A percentile compares a stretch with the other conserved stretches of the same genome.
Conservation (phyloP, 2,888 invertebrate species). For the Creontiades dilutus region DNA sequence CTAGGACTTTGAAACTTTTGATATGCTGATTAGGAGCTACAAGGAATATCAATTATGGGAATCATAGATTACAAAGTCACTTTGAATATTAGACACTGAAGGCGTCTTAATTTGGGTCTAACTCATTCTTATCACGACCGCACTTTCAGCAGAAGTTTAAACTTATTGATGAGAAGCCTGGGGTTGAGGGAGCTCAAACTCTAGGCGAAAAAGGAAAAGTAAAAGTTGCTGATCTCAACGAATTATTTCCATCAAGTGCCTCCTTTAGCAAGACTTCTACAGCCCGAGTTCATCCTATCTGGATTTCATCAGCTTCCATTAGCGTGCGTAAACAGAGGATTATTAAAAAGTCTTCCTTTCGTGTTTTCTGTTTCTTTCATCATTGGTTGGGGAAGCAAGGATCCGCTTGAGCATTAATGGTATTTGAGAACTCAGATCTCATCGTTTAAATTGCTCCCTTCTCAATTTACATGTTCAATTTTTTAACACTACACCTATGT, state of each 20-base stretch:
- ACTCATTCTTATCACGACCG: slow-evolving; percentile 68
- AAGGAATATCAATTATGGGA: slow-evolving; percentile 66
- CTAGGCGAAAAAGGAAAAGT: slow-evolving; percentile 58
- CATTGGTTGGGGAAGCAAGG: background rate
- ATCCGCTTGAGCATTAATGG: background rate
- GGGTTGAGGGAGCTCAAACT: slow-evolving; percentile 35
- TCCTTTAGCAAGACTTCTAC: slow-evolving; percentile 29
- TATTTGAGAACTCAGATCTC: background rate
- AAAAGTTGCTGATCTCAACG: slow-evolving; percentile 67
- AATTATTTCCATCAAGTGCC: slow-evolving; percentile 65
- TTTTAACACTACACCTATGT: no score
- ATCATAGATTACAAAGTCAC: slow-evolving; percentile 67
- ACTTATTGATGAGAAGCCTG: slow-evolving; percentile 57
- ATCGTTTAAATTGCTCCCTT: no score
- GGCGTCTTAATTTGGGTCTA: slow-evolving; percentile 58
- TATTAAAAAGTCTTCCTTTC: slow-evolving; percentile 15
- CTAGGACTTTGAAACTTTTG: slow-evolving; percentile 29
- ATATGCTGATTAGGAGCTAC: slow-evolving; percentile 63
- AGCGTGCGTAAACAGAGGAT: slow-evolving; percentile 34
- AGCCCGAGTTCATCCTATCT: slow-evolving; percentile 24
- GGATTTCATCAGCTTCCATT: slow-evolving; percentile 57
- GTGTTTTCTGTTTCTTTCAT: background rate
- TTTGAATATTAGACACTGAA: slow-evolving; percentile 49
- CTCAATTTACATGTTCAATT: no score
- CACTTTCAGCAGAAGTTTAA: slow-evolving; percentile 64